phyloP scores from a whole-genome alignment of 2,113 vertebrate species.

The Labeo catla region DNA sequence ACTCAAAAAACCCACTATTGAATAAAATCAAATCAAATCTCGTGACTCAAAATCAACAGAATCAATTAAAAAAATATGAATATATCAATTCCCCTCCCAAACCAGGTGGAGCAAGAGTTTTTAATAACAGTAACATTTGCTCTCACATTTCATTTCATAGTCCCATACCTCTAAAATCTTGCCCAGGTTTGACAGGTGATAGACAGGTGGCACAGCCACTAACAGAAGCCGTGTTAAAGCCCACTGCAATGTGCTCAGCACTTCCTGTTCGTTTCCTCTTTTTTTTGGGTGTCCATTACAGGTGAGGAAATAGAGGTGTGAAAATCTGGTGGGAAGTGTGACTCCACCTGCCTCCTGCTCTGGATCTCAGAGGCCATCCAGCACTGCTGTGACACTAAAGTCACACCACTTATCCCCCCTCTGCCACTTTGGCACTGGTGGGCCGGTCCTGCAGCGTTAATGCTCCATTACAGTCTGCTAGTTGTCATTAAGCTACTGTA shows the following conservation, averaged over 20 bases:
- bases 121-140: constrained; percentile 3
- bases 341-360: constrained; percentile 42
- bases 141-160: neutral
- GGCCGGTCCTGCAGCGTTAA: constrained; percentile 23
- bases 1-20: neutral
- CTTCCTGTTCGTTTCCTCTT: constrained; percentile 37
- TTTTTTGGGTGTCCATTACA: constrained; percentile 45
- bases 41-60: neutral
- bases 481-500: constrained; percentile 18
- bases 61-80: neutral
- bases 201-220: constrained; percentile 33
- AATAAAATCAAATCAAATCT: neutral
- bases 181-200: constrained; percentile 26
- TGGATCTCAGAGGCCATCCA: constrained; percentile 40
- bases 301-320: constrained; percentile 54
- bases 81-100: neutral
- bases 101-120: neutral
- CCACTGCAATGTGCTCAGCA: neutral
- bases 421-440: constrained; percentile 38
- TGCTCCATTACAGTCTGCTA: constrained; percentile 13
- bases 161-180: neutral
- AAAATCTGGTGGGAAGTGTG: constrained; percentile 53
- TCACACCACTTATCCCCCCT: constrained; percentile 41
- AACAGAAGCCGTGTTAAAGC: neutral
- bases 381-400: constrained; percentile 42